Evolutionary conservation across 2,888 invertebrate genomes (phyloP).

Genomic region (Lasius fuliginosus): DNA sequence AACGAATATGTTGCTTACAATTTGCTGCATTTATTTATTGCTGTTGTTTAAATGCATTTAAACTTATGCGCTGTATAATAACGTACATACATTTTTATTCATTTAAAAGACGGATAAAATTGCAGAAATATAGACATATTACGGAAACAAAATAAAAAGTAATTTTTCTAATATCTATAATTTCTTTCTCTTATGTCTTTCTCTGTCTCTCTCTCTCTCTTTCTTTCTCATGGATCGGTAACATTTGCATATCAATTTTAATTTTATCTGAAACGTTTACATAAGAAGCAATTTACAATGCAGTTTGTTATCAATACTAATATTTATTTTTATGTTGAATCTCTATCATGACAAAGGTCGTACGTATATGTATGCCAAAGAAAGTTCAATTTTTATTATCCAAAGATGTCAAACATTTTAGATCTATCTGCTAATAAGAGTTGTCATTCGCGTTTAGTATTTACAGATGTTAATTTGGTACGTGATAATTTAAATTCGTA

Average conservation of each 20-base stretch:
- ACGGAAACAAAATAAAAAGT: background rate
- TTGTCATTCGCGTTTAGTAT: slow-evolving; percentile 9
- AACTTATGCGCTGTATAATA: background rate
- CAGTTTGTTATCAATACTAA: background rate
- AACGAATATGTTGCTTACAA: background rate
- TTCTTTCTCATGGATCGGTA: background rate
- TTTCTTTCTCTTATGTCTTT: background rate
- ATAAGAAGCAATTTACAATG: background rate
- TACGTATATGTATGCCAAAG: background rate
- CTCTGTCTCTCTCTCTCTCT: background rate
- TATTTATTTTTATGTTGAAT: background rate
- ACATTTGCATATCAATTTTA: background rate
- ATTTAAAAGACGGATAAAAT: background rate
- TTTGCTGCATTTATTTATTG: background rate
- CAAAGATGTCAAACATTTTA: background rate
- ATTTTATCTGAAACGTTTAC: background rate
- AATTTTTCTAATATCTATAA: background rate
- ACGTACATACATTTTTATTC: background rate
- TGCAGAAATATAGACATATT: background rate
- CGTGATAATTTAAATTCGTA: slow-evolving; percentile 13
- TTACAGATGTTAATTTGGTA: background rate
- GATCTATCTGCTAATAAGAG: background rate
- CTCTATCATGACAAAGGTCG: background rate
- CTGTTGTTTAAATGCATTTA: background rate
- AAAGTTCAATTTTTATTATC: background rate